Evolutionary conservation across 2,797 vertebrate genomes (phyloP).

Genomic region (Ibycter americanus): DNA sequence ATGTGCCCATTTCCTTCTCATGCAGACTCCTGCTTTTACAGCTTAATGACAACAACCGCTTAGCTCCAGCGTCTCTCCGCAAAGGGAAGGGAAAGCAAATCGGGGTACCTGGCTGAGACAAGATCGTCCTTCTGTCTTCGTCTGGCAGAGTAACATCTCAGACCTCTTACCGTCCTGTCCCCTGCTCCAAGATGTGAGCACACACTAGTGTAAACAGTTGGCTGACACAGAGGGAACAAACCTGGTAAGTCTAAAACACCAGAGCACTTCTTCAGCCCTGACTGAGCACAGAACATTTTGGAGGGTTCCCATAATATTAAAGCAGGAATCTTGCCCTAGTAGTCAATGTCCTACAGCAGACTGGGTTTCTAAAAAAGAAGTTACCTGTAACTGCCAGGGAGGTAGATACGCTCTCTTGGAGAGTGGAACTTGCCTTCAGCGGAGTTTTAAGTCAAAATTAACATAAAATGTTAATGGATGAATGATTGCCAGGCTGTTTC

Average conservation of each 20-base stretch:
- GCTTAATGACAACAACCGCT: not conserved
- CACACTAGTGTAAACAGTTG: not conserved
- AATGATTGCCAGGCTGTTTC: not conserved
- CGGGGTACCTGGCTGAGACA: not conserved
- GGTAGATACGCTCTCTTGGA: not conserved
- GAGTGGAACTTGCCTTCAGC: not conserved
- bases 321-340: not conserved
- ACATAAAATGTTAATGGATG: not conserved
- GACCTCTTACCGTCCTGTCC: too few relatives aligned
- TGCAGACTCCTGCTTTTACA: not conserved
- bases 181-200: not conserved
- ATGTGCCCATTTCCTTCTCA: not conserved
- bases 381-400: not conserved
- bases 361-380: not conserved
- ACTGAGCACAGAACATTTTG: not conserved
- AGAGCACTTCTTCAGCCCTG: not conserved
- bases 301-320: not conserved
- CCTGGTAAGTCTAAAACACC: not conserved
- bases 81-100: not conserved
- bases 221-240: not conserved
- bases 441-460: not conserved
- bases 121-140: not conserved
- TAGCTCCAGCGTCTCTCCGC: not conserved
- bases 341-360: not conserved
- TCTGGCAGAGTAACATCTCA: not conserved